Conservation (phyloP, 2,113 vertebrate genomes). For the Cygnus buccinator region DNA sequence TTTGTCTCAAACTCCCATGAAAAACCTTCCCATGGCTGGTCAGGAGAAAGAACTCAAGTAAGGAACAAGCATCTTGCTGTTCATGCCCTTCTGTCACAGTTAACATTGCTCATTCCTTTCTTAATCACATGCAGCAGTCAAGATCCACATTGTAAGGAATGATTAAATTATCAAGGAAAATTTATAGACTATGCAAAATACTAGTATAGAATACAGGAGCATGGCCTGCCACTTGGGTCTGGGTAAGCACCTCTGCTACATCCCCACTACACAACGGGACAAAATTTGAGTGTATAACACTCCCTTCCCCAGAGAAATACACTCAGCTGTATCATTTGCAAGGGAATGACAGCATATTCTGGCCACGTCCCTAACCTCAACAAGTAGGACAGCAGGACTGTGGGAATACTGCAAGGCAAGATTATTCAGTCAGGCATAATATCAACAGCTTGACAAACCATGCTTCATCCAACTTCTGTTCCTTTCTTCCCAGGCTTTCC, state of each 20-base stretch:
- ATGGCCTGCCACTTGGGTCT: background rate
- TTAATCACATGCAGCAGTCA: background rate
- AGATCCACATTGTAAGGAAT: background rate
- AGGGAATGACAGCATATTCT: fast-evolving
- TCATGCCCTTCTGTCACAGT: background rate
- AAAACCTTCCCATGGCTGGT: background rate
- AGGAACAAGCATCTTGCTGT: background rate
- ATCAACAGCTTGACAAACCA: background rate
- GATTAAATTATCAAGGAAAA: background rate
- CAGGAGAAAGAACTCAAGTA: background rate
- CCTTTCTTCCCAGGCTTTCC: background rate
- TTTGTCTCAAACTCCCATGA: background rate
- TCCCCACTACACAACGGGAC: background rate
- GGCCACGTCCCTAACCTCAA: background rate
- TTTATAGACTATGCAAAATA: background rate
- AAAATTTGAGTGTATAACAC: background rate
- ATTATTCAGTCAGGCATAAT: background rate
- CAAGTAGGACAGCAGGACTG: background rate
- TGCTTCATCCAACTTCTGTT: background rate
- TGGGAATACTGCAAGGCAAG: background rate
- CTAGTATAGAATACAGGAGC: background rate
- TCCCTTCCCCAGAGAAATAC: background rate
- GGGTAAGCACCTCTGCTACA: background rate
- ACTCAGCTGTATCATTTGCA: background rate
- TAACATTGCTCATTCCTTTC: background rate